These are phyloP conservation scores for Apotomis betuletana DNA, from an alignment of 2,888 invertebrate genomes.

Conservation along the genomic window DNA sequence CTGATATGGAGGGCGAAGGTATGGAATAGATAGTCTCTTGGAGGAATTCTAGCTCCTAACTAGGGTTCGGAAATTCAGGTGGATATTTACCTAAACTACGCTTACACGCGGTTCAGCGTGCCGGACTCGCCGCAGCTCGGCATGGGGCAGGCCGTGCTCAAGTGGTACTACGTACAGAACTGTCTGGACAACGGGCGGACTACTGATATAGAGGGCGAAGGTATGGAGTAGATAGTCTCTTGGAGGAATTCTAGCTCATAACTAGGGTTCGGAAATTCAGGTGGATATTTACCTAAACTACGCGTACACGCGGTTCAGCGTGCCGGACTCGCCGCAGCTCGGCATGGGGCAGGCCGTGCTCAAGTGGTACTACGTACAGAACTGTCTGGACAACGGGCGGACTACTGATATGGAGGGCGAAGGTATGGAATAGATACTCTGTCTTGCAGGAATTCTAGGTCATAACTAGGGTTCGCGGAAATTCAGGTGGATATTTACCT, in stretches of 20 bases:
- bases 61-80: too few relatives aligned
- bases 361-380: slow-evolving; percentile 67
- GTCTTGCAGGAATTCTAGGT: too few relatives aligned
- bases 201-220: slow-evolving; percentile 55
- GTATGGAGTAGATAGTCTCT: slow-evolving; percentile 43
- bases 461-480: too few relatives aligned
- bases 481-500: too few relatives aligned
- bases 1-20: slow-evolving; percentile 59
- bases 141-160: slow-evolving; percentile 53
- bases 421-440: slow-evolving; percentile 1
- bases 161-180: slow-evolving; percentile 68
- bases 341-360: slow-evolving; percentile 54
- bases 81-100: slow-evolving; percentile 47
- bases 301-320: slow-evolving; percentile 46
- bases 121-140: slow-evolving; percentile 48
- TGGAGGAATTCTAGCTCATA: too few relatives aligned
- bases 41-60: too few relatives aligned
- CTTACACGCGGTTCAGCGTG: slow-evolving; percentile 44
- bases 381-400: slow-evolving; percentile 56
- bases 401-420: slow-evolving; percentile 53
- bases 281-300: slow-evolving; percentile 47
- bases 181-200: slow-evolving; percentile 54
- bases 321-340: slow-evolving; percentile 46
- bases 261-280: too few relatives aligned
- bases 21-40: neutral